Evolutionary conservation across 2,797 vertebrate species (phyloP).

Genomic region (Macroramphosus scolopax): DNA sequence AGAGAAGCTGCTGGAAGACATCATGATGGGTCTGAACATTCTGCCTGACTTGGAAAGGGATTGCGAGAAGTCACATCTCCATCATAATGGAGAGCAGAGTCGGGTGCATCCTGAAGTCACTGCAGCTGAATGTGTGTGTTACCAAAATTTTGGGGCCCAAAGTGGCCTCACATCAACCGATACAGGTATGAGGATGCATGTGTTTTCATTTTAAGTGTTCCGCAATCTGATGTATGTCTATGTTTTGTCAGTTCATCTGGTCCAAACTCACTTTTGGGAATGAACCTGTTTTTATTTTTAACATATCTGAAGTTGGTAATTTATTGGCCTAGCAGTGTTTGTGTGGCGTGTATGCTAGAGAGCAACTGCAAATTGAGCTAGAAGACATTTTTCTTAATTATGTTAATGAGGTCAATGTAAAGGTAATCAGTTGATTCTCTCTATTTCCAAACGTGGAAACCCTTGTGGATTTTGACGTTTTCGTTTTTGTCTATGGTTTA

Average conservation of each 20-base stretch:
- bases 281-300: too few relatives aligned
- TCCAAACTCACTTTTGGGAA: too few relatives aligned
- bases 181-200: constrained; percentile 27
- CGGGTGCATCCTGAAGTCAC: not conserved
- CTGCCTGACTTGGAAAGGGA: constrained; percentile 52
- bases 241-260: not conserved
- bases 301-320: too few relatives aligned
- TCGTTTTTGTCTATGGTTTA: too few relatives aligned
- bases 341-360: not conserved
- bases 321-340: too few relatives aligned
- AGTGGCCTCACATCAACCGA: constrained; percentile 10
- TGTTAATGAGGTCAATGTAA: not conserved
- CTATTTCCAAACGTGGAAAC: too few relatives aligned
- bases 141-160: constrained; percentile 18
- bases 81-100: not conserved
- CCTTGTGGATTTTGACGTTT: too few relatives aligned
- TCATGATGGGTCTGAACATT: constrained; percentile 74
- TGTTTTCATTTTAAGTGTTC: not conserved
- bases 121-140: not conserved
- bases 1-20: constrained; percentile 71
- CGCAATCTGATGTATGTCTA: too few relatives aligned
- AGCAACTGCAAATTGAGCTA: not conserved
- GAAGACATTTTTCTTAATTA: not conserved
- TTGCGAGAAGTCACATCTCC: constrained; percentile 12
- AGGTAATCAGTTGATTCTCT: too few relatives aligned